phyloP scores from a whole-genome alignment of 1,140 invertebrate species.

The Lordiphosa mommai region DNA sequence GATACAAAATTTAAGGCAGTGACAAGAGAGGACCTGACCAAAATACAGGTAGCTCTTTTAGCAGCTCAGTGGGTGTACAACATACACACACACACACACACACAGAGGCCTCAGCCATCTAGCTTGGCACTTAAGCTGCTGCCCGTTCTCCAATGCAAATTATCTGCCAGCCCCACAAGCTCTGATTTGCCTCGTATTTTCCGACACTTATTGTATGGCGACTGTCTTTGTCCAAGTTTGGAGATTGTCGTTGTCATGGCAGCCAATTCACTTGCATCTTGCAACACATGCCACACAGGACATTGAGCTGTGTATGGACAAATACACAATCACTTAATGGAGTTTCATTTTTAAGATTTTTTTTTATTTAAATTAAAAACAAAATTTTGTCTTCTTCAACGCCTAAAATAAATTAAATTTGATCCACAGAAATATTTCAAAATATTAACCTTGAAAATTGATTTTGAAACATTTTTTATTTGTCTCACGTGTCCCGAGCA shows the following conservation, averaged over 20 bases:
- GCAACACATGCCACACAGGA: conserved; percentile 52
- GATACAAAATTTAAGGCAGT: conserved; percentile 41
- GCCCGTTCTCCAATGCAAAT: conserved; percentile 63
- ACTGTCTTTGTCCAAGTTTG: conserved; percentile 36
- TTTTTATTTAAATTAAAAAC: too few relatives aligned
- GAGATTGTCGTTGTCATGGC: conserved; percentile 29
- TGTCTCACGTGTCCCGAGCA: too few relatives aligned
- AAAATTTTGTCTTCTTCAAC: too few relatives aligned
- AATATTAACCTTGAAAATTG: too few relatives aligned
- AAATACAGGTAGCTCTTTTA: conserved; percentile 26
- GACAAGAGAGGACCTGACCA: conserved; percentile 20
- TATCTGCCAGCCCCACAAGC: conserved; percentile 58
- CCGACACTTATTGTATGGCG: conserved; percentile 53
- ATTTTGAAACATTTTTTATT: too few relatives aligned
- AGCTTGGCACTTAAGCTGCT: conserved; percentile 57
- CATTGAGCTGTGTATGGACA: neutral
- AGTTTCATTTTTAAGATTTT: too few relatives aligned
- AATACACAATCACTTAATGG: neutral
- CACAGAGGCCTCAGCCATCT: conserved; percentile 9
- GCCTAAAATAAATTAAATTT: too few relatives aligned
- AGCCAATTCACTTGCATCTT: conserved; percentile 19
- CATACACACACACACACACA: conserved; percentile 31
- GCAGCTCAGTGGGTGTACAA: conserved; percentile 17
- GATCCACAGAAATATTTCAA: too few relatives aligned
- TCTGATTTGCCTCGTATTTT: conserved; percentile 57